phyloP scores from a whole-genome alignment of 2,888 invertebrate species.

The Tridacna gigas region DNA sequence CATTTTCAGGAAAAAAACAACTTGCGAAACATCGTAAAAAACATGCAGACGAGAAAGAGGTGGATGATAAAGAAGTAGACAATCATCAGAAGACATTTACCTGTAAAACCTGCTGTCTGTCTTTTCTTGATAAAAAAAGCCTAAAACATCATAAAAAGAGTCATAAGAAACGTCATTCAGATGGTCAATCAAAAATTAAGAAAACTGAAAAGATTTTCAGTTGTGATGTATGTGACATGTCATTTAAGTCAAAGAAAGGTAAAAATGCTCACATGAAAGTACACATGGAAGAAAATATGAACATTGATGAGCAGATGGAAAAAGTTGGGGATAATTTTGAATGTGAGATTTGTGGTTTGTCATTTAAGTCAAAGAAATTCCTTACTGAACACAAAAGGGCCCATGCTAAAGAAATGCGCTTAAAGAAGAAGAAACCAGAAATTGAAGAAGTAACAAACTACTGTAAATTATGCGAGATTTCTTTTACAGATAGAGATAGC shows the following conservation, averaged over 20 bases:
- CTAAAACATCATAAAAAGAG: not conserved
- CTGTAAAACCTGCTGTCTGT: not conserved
- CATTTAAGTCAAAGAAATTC: not conserved
- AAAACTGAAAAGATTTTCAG: not conserved
- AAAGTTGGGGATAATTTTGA: not conserved
- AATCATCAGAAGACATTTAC: not conserved
- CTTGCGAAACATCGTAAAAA: not conserved
- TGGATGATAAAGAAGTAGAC: not conserved
- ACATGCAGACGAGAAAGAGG: not conserved
- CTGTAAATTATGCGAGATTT: not conserved
- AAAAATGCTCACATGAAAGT: not conserved
- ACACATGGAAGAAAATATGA: not conserved
- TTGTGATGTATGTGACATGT: not conserved
- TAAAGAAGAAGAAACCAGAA: not conserved
- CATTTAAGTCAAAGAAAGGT: not conserved
- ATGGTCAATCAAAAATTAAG: not conserved
- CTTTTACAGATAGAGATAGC: not conserved
- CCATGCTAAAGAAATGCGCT: not conserved
- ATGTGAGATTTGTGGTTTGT: constrained; percentile 4
- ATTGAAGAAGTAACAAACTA: not conserved
- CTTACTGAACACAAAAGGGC: not conserved
- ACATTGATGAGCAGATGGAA: not conserved
- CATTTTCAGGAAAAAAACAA: not conserved
- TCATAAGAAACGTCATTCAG: not conserved
- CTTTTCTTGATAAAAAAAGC: not conserved